These are phyloP conservation scores for Caenorhabditis imperialis DNA, from an alignment of 2,888 invertebrate species.

Conservation along the genomic window DNA sequence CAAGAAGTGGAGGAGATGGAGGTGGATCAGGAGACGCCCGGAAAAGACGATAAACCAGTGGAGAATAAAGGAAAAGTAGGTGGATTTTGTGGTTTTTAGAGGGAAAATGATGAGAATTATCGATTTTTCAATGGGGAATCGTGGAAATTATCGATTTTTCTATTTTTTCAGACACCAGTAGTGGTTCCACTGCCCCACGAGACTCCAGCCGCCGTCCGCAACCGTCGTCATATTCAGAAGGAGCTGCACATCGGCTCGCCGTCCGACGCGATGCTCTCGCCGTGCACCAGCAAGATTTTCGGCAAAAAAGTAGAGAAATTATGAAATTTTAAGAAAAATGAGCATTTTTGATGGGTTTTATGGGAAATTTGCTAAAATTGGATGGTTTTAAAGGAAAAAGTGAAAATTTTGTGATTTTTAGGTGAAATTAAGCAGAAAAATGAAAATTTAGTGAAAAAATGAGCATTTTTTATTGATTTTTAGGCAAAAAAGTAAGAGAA, in stretches of 20 bases:
- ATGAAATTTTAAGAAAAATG: no score
- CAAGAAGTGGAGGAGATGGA: no score
- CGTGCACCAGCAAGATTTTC: slow-evolving; percentile 65
- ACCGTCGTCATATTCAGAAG: slow-evolving; percentile 59
- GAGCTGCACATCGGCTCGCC: slow-evolving; percentile 61
- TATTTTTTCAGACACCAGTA: slow-evolving; percentile 35
- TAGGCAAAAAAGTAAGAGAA: no score
- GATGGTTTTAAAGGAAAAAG: no score
- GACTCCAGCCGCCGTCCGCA: slow-evolving; percentile 63
- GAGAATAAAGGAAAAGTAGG: slow-evolving; percentile 41
- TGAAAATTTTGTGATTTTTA: no score
- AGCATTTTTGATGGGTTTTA: no score
- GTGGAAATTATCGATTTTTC: slow-evolving; percentile 2
- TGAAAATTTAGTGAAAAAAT: no score
- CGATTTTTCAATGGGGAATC: no score
- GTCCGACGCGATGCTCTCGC: slow-evolving; percentile 66
- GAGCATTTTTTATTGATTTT: no score
- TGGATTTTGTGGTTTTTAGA: not conserved
- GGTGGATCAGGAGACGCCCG: slow-evolving; percentile 17
- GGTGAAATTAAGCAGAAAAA: no score
- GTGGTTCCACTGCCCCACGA: slow-evolving; percentile 51
- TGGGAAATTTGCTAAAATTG: no score
- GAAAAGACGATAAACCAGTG: slow-evolving; percentile 12
- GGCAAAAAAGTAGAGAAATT: slow-evolving; percentile 37
- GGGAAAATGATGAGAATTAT: no score